These are phyloP conservation scores for Hemithea aestivaria DNA, from an alignment of 2,888 invertebrate species.

Conservation along the genomic window DNA sequence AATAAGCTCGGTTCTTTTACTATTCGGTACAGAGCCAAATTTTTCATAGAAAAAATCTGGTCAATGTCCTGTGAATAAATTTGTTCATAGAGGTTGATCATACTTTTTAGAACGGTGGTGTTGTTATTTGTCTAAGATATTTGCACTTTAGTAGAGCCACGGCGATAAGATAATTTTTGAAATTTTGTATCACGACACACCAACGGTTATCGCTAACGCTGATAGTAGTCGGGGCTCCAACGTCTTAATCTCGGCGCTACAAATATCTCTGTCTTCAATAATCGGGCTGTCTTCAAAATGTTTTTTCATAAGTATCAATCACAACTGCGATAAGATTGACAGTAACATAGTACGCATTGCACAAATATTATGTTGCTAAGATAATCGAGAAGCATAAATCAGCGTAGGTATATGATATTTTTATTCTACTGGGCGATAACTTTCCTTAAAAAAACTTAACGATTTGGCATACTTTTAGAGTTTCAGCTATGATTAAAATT, in stretches of 20 bases:
- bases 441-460: too few relatives aligned
- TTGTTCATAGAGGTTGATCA: slow-evolving; percentile 19
- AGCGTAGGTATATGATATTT: too few relatives aligned
- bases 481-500: too few relatives aligned
- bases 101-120: slow-evolving; percentile 31
- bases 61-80: slow-evolving; percentile 34
- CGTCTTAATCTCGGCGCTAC: slow-evolving; percentile 48
- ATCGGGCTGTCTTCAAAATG: slow-evolving; percentile 37
- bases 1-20: slow-evolving; percentile 23
- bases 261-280: slow-evolving; percentile 47
- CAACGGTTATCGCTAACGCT: slow-evolving; percentile 42
- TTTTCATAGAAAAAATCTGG: slow-evolving; percentile 31
- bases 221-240: slow-evolving; percentile 48
- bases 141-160: slow-evolving; percentile 51
- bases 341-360: slow-evolving; percentile 29
- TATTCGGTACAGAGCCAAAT: slow-evolving; percentile 34
- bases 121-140: slow-evolving; percentile 51
- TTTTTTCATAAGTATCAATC: slow-evolving; percentile 47
- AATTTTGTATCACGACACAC: slow-evolving; percentile 54
- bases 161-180: slow-evolving; percentile 66
- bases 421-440: too few relatives aligned
- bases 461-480: too few relatives aligned
- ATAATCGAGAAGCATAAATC: not conserved
- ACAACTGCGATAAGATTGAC: slow-evolving; percentile 51
- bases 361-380: slow-evolving; percentile 19